Base-by-base conservation (phyloP, 1,140 invertebrate genomes). In the Pseudoatta argentina region DNA sequence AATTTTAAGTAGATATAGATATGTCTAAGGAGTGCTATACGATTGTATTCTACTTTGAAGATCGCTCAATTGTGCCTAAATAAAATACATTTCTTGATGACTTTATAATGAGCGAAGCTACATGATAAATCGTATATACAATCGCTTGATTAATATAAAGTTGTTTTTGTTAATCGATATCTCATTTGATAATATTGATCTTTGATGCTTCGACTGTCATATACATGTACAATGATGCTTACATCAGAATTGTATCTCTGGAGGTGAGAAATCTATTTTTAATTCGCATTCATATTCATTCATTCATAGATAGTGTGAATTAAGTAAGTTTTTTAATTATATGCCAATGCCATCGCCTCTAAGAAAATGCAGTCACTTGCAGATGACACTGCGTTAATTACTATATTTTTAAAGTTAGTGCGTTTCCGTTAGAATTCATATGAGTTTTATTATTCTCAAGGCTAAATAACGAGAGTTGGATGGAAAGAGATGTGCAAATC, bases 1-100 rank as follows among this genome's bases (percentile, higher is more conserved):
- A 12, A 34, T 51, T 63, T n/a, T 75, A 48, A 34, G 24, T 59
- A 39, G 16, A 69, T 10, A 27, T 10, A 14, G 6, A 73, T 6
- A 73, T 57, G 66, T 16, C 21, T 48, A 51, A 44, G 10, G 18
- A 77, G 64, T 21, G 24, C 5, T 69, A 39, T 39, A n/a, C 24
- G 53, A 82, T 82, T 44, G 16, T 12, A 72, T 72, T 61, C 8
- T 18, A 3, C 2, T 27, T 73, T 3, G 24, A 57, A 71, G 57
- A 1, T 81, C 30, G 18, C 39, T 39, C 2, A 16, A 55, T 44
- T 27, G 16, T 34, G 44, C 3, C n/a, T 39, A 44, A 24, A 14
- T 39, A 14, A 71, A 59, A 81, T 82, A 39, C 7, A 73, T 30
- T 51, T 59, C 39, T 61, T 2, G 18, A 16, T 81, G 44, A 7